Base-by-base conservation (phyloP, 1,140 invertebrate genomes). In the Mya arenaria region DNA sequence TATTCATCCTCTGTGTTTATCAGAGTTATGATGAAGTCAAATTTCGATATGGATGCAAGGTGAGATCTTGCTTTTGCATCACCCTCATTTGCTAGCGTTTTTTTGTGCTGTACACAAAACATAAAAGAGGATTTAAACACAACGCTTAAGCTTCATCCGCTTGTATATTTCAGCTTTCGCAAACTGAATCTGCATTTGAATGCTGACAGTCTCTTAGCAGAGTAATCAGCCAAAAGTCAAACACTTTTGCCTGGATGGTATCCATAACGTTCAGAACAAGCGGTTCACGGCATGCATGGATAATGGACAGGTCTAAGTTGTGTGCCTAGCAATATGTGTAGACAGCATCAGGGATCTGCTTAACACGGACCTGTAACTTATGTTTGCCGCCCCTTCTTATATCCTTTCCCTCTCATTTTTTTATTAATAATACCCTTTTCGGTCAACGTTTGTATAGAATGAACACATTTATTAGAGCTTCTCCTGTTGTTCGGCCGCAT, bases 371-470 rank as follows among this genome's bases (percentile, higher is more conserved):
- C 52, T 85, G 80, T 71, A 66, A n/a, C 75, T 37, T 83, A 85
- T 86, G 32, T 85, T 87, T 4, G 32, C 44, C 8, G 84, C 84
- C 5, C 85, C n/a, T n/a, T 77, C 60, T 85, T 82, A 77, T 85
- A 87, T 34, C 81, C 83, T 52, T 85, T 72, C 25, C 36, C 78
- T 28, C 82, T 52, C n/a, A 71, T 0, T 5, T 77, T 72, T 66
- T 28, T 3, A 19, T 8, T 30, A 15, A 10, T 8, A 8, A 65
- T 15, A 23, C 30, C 30, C 10, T 30, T 34, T 5, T 4, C 19
- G 19, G 17, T 65, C 28, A 30, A 28, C 19, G 5, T 34, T 65
- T 65, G n/a, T n/a, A n/a, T n/a, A n/a, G 10, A 15, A 65, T 28
- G 28, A 65, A 65, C 23, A 32, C 34, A n/a, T n/a, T n/a, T n/a